These are phyloP conservation scores for Gobio occitaniae DNA, from an alignment of 2,797 vertebrate genomes.

Conservation along the genomic window DNA sequence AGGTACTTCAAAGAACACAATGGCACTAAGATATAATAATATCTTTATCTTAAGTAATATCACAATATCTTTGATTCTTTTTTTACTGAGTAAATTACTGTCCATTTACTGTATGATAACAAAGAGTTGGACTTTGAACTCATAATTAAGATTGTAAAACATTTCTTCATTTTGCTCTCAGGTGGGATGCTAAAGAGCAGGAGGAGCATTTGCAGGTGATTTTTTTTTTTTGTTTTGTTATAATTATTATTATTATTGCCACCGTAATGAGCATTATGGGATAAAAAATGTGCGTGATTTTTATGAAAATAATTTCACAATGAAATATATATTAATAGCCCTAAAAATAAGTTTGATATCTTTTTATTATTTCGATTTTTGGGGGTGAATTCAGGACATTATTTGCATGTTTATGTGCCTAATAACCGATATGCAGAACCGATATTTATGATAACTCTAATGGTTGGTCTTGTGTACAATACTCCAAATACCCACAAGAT, in stretches of 20 bases:
- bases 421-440: not conserved
- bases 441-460: not conserved
- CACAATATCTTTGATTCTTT: not conserved
- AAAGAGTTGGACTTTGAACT: not conserved
- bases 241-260: not conserved
- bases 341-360: not conserved
- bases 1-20: not conserved
- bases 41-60: not conserved
- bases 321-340: not conserved
- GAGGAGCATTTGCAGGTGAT: constrained; percentile 75
- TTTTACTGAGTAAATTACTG: not conserved
- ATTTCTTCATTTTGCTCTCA: constrained; percentile 63
- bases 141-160: not conserved
- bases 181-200: constrained; percentile 87
- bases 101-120: not conserved
- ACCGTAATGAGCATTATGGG: not conserved
- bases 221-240: not conserved
- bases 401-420: not conserved
- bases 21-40: not conserved
- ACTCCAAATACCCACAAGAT: not conserved
- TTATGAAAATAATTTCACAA: not conserved
- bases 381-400: not conserved
- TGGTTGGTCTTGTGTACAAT: not conserved
- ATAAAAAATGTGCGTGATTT: not conserved
- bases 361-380: not conserved